These are phyloP conservation scores for Syrphus vitripennis DNA, from an alignment of 2,888 invertebrate species.

Conservation along the genomic window DNA sequence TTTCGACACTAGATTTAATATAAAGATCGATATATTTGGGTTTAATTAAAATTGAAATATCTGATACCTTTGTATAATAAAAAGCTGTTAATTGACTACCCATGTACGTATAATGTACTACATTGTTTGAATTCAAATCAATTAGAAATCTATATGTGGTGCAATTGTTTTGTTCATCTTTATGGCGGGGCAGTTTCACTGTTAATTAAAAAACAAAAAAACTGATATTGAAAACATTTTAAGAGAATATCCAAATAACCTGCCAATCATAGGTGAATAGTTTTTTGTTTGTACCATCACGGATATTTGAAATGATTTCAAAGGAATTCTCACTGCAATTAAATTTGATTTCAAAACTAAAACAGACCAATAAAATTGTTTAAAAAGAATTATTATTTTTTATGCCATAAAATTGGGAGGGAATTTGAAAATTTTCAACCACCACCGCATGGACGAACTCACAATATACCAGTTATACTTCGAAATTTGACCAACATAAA, in stretches of 20 bases:
- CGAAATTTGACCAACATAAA: too few relatives aligned
- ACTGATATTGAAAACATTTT: background rate
- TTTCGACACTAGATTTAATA: background rate
- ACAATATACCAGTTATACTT: too few relatives aligned
- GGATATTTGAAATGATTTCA: background rate
- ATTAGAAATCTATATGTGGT: background rate
- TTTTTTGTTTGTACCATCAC: background rate
- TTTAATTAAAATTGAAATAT: background rate
- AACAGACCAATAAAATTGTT: too few relatives aligned
- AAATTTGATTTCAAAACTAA: background rate
- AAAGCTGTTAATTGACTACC: background rate
- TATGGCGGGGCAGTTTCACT: background rate
- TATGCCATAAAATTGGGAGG: too few relatives aligned
- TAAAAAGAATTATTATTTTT: too few relatives aligned
- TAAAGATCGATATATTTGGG: background rate
- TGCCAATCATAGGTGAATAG: background rate
- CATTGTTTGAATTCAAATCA: background rate
- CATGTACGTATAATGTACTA: too few relatives aligned
- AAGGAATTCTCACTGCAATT: background rate
- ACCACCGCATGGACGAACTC: too few relatives aligned
- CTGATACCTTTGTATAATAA: background rate
- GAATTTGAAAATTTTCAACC: too few relatives aligned
- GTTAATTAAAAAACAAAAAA: too few relatives aligned
- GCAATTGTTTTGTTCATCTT: background rate
- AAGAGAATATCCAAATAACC: background rate